Base-by-base conservation (phyloP, 2,113 vertebrate genomes). In the Hippocampus comes region DNA sequence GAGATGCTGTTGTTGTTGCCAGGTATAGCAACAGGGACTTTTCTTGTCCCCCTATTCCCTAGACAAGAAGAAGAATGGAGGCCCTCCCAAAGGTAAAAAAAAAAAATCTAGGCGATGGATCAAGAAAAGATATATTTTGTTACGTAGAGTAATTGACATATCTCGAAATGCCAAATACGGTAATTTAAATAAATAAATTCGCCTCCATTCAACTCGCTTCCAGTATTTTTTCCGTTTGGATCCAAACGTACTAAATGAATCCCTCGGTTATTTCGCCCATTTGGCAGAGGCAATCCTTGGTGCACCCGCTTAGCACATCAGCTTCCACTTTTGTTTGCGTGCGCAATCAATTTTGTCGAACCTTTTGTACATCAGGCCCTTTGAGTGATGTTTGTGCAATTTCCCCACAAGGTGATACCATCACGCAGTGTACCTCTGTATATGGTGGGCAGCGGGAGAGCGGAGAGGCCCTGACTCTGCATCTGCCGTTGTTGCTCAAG, bases 401-500 rank as follows among this genome's bases (percentile, higher is more conserved):
- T 20, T 38, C 9, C 18, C 11, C 55, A 55, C 9, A 1, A n/a
- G 4, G 21, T 42, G 5, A 64, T 9, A 64, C n/a, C 10, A 23
- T 7, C 14, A n/a, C 17, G 64, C n/a, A 48, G 23, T 38, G 72
- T 94, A 99, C 97, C 96, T 98, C 97, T 95, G 91, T 96, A 98
- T 87, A 95, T 95, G 76, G 94, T 94, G 30, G 92, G 95, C 87
- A 98, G 92, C 66, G 95, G 96, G 83, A 97, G 95, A 85, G 95
- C 91, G 75, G 96, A 95, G 86, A 98, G 94, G 89, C 97, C 97
- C 88, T 96, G 93, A 88, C 95, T 95, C 91, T 97, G 97, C 91
- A 99, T 97, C 94, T 96, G 96, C 92, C 96, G 95, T 86, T 93
- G 91, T 80, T 98, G 97, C 87, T 98, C 96, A 91, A 97, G 90